Evolutionary conservation across 2,797 vertebrate genomes (phyloP).

Genomic region (Pangasius krempfi): DNA sequence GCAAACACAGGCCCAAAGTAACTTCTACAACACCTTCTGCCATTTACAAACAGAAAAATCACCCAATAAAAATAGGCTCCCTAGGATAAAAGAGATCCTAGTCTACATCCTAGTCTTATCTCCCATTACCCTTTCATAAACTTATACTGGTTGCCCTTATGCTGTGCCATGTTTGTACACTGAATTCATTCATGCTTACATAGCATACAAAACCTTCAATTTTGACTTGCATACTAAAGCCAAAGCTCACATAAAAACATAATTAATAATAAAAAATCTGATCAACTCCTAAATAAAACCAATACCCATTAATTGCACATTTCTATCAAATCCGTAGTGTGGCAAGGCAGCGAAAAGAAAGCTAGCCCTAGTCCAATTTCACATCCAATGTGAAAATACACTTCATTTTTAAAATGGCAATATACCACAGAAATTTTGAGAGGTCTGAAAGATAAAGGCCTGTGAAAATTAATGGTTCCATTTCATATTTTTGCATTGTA

Average conservation of each 20-base stretch:
- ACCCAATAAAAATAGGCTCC: conserved; percentile 15
- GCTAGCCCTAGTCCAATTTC: conserved; percentile 52
- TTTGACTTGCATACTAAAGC: conserved; percentile 20
- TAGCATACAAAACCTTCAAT: conserved; percentile 18
- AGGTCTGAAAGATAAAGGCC: conserved; percentile 54
- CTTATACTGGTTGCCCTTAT: background rate
- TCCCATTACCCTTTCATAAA: conserved; percentile 19
- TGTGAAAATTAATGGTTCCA: conserved; percentile 19
- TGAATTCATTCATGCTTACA: conserved; percentile 14
- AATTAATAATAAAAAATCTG: background rate
- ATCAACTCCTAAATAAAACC: background rate
- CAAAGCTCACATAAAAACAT: conserved; percentile 33
- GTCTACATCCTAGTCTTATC: background rate
- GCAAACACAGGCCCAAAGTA: conserved; percentile 66
- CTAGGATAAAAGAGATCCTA: conserved; percentile 5
- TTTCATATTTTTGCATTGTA: conserved; percentile 67
- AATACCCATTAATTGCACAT: conserved; percentile 47
- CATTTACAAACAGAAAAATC: conserved; percentile 59
- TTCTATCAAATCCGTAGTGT: conserved; percentile 44
- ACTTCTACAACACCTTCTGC: conserved; percentile 68
- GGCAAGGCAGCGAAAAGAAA: conserved; percentile 58
- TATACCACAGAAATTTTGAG: conserved; percentile 44
- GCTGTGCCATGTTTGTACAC: conserved; percentile 20
- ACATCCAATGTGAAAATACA: conserved; percentile 56
- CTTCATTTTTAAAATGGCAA: conserved; percentile 51